These are phyloP conservation scores for Eufriesea mexicana DNA, from an alignment of 1,140 invertebrate genomes.

Conservation along the genomic window DNA sequence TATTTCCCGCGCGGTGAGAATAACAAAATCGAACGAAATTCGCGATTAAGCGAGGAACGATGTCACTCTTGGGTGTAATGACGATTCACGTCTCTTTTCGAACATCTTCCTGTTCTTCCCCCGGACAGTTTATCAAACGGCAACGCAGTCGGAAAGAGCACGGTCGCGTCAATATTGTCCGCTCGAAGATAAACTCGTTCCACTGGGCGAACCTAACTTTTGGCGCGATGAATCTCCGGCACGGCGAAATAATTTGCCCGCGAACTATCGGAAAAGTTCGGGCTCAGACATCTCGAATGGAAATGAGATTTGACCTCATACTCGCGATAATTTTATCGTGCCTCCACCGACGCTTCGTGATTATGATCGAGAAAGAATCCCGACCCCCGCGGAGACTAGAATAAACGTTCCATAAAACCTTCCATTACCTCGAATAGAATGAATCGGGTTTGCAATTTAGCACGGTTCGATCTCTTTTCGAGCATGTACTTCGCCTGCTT, in stretches of 20 bases:
- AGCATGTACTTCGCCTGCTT: background rate
- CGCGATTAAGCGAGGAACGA: background rate
- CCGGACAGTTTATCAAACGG: background rate
- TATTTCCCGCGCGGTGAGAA: too few relatives aligned
- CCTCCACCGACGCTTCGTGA: background rate
- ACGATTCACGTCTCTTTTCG: too few relatives aligned
- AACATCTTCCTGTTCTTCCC: too few relatives aligned
- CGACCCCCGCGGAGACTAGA: background rate
- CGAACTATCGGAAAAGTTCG: background rate
- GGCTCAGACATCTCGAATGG: background rate
- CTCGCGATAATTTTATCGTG: background rate
- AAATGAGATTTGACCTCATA: background rate
- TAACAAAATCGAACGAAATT: background rate
- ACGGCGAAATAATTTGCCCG: background rate
- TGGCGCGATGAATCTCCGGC: background rate
- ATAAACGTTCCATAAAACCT: background rate
- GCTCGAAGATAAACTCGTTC: background rate
- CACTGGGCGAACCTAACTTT: background rate
- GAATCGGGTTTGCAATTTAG: background rate
- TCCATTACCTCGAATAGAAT: background rate
- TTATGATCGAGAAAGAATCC: slow-evolving; percentile 13
- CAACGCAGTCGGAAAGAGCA: background rate
- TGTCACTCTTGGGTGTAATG: background rate
- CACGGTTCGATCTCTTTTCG: background rate
- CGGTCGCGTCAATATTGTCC: background rate